A percentile compares a stretch with the other conserved stretches of the same genome.
Evolutionary conservation across 2,797 vertebrate genomes (phyloP).

Genomic region (Accipiter fasciatus): DNA sequence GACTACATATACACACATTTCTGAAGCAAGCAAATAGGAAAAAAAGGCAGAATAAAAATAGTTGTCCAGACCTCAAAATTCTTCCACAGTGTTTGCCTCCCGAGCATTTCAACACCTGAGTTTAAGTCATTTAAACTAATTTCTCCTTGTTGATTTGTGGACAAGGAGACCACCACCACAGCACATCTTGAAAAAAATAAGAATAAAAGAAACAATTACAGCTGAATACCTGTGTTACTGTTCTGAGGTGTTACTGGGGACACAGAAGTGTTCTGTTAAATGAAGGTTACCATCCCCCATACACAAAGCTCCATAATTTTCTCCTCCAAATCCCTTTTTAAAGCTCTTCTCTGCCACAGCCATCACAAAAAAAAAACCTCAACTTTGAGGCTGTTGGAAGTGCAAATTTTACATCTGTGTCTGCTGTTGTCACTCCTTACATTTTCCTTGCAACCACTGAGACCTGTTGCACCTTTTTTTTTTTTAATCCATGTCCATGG

Average conservation of each 20-base stretch:
- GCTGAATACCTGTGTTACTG: neutral
- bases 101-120: neutral
- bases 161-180: neutral
- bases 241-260: neutral
- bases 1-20: neutral
- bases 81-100: neutral
- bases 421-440: neutral
- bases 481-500: accelerated
- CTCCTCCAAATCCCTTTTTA: neutral
- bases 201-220: neutral
- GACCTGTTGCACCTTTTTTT: neutral
- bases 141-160: neutral
- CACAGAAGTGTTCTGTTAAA: neutral
- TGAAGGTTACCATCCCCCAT: neutral
- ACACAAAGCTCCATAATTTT: neutral
- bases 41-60: neutral
- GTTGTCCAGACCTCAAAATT: neutral
- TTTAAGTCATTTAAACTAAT: neutral
- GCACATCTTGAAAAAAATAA: neutral
- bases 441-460: neutral
- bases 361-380: neutral
- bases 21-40: neutral
- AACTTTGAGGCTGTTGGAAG: neutral
- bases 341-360: neutral
- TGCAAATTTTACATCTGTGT: neutral